These are phyloP conservation scores for Drosophila fuyamai DNA, from an alignment of 1,140 invertebrate species.

Conservation along the genomic window DNA sequence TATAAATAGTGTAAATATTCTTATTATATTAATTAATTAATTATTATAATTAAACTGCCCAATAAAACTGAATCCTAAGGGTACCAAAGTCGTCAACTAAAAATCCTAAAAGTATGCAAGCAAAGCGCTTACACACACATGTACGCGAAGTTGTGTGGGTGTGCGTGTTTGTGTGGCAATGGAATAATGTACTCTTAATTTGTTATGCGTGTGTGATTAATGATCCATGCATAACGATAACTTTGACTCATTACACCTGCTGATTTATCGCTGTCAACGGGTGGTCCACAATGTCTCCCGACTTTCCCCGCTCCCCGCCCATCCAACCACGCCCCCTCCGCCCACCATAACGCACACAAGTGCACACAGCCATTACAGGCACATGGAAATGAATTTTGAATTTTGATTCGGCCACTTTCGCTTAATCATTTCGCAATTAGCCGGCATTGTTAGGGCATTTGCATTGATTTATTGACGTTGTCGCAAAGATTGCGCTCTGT, in stretches of 20 bases:
- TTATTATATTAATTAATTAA: too few species aligned
- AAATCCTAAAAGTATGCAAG: conserved; percentile 40
- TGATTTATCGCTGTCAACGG: conserved; percentile 78
- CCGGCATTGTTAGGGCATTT: conserved; percentile 38
- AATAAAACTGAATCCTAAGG: neutral
- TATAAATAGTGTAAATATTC: too few species aligned
- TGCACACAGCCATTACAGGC: conserved; percentile 7
- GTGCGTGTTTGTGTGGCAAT: conserved; percentile 41
- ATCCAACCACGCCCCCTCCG: neutral
- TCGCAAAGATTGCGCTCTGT: conserved; percentile 18
- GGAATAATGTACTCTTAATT: conserved; percentile 81
- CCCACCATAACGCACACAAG: neutral
- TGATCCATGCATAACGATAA: conserved; percentile 66
- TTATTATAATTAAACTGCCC: too few species aligned
- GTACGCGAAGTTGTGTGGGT: conserved; percentile 1
- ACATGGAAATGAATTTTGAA: conserved; percentile 44
- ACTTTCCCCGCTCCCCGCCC: neutral
- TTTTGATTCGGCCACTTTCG: conserved; percentile 60
- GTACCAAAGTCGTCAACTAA: conserved; percentile 1
- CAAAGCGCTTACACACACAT: neutral
- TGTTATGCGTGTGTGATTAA: conserved; percentile 74
- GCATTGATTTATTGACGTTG: conserved; percentile 41
- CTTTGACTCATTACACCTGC: conserved; percentile 76
- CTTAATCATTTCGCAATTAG: conserved; percentile 71
- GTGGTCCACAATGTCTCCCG: conserved; percentile 35